Percentiles rank a stretch among this genome's conserved stretches.
phyloP scores from a whole-genome alignment of 2,888 invertebrate species.

The Anorthoa munda region DNA sequence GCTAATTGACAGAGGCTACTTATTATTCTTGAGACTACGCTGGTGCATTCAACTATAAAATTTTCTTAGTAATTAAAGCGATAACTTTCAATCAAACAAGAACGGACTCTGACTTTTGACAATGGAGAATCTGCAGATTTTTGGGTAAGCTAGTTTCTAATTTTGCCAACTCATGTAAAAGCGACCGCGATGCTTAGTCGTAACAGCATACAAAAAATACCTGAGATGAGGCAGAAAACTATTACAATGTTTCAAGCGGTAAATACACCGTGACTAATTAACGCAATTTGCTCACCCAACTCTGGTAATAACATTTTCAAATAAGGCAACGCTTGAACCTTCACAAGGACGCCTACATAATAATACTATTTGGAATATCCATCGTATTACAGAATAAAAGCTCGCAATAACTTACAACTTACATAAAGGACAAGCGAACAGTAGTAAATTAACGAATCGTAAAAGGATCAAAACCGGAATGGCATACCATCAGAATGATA shows the following conservation, averaged over 20 bases:
- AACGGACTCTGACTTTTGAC: neutral
- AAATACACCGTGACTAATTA: constrained; percentile 35
- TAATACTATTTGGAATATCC: constrained; percentile 37
- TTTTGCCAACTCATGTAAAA: neutral
- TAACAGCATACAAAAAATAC: neutral
- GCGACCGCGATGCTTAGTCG: neutral
- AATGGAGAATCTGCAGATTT: neutral
- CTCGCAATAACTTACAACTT: constrained; percentile 29
- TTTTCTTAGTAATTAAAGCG: constrained; percentile 7
- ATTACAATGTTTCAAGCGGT: constrained; percentile 14
- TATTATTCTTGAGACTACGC: constrained; percentile 29
- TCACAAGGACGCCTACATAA: constrained; percentile 54
- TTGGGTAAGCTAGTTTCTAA: neutral
- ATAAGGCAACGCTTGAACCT: constrained; percentile 39
- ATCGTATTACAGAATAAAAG: constrained; percentile 42
- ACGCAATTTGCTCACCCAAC: constrained; percentile 22
- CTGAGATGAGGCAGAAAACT: constrained; percentile 1
- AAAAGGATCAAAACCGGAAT: constrained; percentile 66
- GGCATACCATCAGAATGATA: constrained; percentile 69
- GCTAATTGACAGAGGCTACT: constrained; percentile 34
- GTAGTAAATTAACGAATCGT: constrained; percentile 57
- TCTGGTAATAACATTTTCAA: constrained; percentile 28
- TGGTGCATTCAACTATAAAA: constrained; percentile 34
- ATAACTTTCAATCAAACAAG: constrained; percentile 6
- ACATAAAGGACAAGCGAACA: constrained; percentile 28